Conservation (phyloP, 2,113 vertebrate species). For the Esox niger region DNA sequence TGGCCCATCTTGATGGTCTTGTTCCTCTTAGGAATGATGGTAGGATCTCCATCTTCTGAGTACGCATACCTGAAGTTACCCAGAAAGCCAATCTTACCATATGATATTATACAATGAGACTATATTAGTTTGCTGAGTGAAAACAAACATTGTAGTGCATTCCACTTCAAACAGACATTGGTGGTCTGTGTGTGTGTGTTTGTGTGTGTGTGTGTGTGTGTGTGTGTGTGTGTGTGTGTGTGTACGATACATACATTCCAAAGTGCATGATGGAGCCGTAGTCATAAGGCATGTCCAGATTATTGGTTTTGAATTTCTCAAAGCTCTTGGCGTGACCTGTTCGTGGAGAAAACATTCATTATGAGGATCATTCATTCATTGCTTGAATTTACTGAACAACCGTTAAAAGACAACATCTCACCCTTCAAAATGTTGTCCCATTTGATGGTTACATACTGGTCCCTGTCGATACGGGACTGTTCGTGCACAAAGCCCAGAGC, state of each 20-base stretch:
- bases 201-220: neutral
- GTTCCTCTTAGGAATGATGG: slow-evolving; percentile 65
- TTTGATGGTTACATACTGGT: slow-evolving; percentile 61
- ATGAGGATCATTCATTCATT: too few relatives aligned
- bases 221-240: neutral
- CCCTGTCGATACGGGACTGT: slow-evolving; percentile 69
- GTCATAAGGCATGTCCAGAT: slow-evolving; percentile 70
- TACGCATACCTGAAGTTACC: slow-evolving; percentile 62
- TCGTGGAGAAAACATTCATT: slow-evolving; percentile 7
- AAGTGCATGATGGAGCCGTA: slow-evolving; percentile 80
- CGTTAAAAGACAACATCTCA: slow-evolving; percentile 31
- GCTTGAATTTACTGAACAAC: neutral
- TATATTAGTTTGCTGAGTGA: too few relatives aligned
- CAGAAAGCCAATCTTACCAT: neutral
- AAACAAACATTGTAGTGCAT: too few relatives aligned
- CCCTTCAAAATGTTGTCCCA: slow-evolving; percentile 74
- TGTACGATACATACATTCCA: slow-evolving; percentile 65
- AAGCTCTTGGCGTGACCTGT: slow-evolving; percentile 74
- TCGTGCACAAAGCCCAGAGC: slow-evolving; percentile 65
- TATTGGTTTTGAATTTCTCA: slow-evolving; percentile 69
- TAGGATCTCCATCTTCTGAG: slow-evolving; percentile 70
- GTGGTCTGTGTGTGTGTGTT: too few relatives aligned
- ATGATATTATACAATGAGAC: too few relatives aligned
- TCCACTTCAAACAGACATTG: too few relatives aligned
- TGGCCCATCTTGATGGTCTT: slow-evolving; percentile 64